These are phyloP conservation scores for Himantopus leucocephalus DNA, from an alignment of 2,113 vertebrate species.

Conservation along the genomic window DNA sequence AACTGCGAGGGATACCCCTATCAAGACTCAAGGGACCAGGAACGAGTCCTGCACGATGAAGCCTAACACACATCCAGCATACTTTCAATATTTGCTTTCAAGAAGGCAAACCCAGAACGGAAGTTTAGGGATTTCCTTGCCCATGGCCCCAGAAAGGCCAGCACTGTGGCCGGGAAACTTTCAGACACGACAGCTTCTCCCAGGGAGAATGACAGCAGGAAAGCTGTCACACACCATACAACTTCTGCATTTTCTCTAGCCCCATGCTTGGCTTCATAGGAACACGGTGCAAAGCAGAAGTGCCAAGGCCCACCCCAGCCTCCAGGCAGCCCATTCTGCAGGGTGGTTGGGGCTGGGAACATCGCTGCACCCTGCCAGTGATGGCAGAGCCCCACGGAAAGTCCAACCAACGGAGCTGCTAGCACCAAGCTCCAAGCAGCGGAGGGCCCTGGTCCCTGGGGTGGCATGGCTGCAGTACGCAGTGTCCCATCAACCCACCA, in stretches of 20 bases:
- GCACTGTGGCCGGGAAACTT: background rate
- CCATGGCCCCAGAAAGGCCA: background rate
- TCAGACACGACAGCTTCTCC: background rate
- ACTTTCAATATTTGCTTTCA: background rate
- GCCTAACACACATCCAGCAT: background rate
- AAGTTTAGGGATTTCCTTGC: background rate
- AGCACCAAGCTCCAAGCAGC: background rate
- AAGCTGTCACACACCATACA: background rate
- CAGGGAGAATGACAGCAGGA: background rate
- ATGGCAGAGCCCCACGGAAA: background rate
- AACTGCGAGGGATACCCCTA: background rate
- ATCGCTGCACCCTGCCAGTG: background rate
- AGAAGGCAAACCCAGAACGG: background rate
- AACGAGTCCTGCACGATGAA: background rate
- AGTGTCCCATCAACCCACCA: background rate
- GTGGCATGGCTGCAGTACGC: background rate
- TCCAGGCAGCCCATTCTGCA: background rate
- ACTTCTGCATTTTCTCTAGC: background rate
- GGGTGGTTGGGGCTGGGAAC: background rate
- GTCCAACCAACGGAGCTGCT: background rate
- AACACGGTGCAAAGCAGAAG: background rate
- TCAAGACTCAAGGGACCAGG: background rate
- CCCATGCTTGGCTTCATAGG: background rate
- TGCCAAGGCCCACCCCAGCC: background rate
- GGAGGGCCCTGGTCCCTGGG: background rate